These are phyloP conservation scores for Catharus bicknelli DNA, from an alignment of 2,113 vertebrate genomes.

Conservation along the genomic window DNA sequence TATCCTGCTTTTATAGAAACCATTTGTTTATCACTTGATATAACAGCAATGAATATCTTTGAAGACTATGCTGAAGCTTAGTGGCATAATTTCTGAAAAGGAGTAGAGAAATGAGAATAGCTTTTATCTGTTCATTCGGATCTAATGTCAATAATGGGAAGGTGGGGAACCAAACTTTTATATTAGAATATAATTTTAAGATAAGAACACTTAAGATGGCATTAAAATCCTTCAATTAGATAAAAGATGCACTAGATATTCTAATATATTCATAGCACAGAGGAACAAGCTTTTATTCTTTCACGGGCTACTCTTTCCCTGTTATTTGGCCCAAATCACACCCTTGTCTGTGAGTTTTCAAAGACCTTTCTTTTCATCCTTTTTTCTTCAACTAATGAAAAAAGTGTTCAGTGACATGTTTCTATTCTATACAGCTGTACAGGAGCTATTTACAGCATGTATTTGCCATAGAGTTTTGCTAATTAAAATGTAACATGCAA, in stretches of 20 bases:
- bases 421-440: neutral
- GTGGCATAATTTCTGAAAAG: slow-evolving; percentile 7
- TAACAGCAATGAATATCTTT: neutral
- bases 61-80: slow-evolving; percentile 29
- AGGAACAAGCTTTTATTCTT: neutral
- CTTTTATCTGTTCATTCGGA: neutral
- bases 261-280: neutral
- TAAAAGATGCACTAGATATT: neutral
- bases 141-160: neutral
- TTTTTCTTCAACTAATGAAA: neutral
- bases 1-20: slow-evolving; percentile 27
- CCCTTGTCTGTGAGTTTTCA: neutral
- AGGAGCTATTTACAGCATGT: neutral
- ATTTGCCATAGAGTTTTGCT: neutral
- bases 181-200: neutral
- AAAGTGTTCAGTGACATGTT: neutral
- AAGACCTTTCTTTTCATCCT: neutral
- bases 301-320: neutral
- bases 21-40: neutral
- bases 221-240: neutral
- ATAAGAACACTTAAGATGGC: neutral
- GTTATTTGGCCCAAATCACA: neutral
- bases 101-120: neutral
- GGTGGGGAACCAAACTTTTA: slow-evolving; percentile 21
- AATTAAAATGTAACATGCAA: neutral